These are phyloP conservation scores for Zapornia atra DNA, from an alignment of 2,113 vertebrate genomes.

Conservation along the genomic window DNA sequence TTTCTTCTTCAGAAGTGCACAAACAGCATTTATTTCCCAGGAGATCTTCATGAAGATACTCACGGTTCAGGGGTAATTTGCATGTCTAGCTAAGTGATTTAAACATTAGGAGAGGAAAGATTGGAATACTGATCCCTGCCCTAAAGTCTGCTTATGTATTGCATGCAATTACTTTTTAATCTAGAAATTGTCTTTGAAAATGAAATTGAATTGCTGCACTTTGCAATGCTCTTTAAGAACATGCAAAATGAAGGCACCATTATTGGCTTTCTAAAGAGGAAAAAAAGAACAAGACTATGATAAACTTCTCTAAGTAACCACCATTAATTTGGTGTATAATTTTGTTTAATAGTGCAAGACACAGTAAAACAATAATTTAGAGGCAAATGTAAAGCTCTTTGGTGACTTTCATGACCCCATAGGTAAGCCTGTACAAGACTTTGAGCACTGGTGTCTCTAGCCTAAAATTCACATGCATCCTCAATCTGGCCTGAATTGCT, in stretches of 20 bases:
- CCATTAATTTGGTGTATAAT: not conserved
- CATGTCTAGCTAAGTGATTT: not conserved
- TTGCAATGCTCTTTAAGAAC: not conserved
- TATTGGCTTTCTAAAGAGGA: not conserved
- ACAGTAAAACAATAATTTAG: not conserved
- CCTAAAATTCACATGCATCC: not conserved
- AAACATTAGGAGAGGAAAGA: not conserved
- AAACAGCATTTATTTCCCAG: not conserved
- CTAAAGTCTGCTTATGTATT: not conserved
- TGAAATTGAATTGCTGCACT: not conserved
- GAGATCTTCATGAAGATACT: not conserved
- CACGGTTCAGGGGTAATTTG: not conserved
- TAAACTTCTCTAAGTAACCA: not conserved
- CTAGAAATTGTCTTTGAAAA: conserved; percentile 53
- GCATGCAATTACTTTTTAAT: not conserved
- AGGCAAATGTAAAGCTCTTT: not conserved
- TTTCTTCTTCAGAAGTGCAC: not conserved
- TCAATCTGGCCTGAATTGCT: not conserved
- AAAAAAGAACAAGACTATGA: not conserved
- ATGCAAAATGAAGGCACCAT: not conserved
- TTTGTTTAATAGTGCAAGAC: not conserved
- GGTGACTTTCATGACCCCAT: not conserved
- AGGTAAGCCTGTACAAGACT: not conserved
- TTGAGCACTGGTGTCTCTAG: not conserved
- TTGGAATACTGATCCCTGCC: not conserved